Evolutionary conservation across 64 coral and sea anemone species (phyloP), one percentile per base, ranked within the genome.

Genomic region (Dendrophyllia cribrosa): DNA sequence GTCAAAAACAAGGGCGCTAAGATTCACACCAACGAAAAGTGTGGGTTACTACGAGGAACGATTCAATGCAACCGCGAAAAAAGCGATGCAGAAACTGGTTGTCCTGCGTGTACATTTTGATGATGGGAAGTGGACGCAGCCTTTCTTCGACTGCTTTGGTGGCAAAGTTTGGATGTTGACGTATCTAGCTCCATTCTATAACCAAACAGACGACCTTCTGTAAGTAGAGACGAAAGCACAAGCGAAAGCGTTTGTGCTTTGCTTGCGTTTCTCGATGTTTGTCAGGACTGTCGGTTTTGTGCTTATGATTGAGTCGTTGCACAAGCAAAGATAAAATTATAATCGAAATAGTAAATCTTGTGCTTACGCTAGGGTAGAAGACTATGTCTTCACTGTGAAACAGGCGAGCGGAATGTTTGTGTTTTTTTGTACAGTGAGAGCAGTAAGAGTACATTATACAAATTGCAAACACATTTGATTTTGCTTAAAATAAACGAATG

Each of bases 141-240:
- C 93, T 9, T 98, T 95, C 53, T 98, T 87, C 58, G 93, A 98
- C 62, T 98, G 96, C 76, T 95, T 98, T 89, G 96, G 93, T 51
- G 96, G 96, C 15, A 95, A 98, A 86, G 86, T 92, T n/a, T 98
- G 96, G 96, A 95, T 98, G 93, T 61, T 98, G 6, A 98, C 96
- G 3, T 98, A 95, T 72, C 62, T 98, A 17, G 96, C 90, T 9
- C 96, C 96, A 19, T 98, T 98, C 63, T 98, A 84, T 66, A 92
- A 98, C 74, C 86, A 95, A 73, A 72, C 34, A 2, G 78, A 89
- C 66, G 83, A 90, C 19, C 95, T 98, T 82, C 86, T 98, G 96
- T 98, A 87, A 98, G 96, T 98, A 93, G 34, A 34, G 34, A 34
- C 34, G 34, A 34, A 34, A 34, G 34, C 34, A 34, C 34, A 34